These are phyloP conservation scores for Anoplopoma fimbria DNA, from an alignment of 2,113 vertebrate species.

Conservation along the genomic window DNA sequence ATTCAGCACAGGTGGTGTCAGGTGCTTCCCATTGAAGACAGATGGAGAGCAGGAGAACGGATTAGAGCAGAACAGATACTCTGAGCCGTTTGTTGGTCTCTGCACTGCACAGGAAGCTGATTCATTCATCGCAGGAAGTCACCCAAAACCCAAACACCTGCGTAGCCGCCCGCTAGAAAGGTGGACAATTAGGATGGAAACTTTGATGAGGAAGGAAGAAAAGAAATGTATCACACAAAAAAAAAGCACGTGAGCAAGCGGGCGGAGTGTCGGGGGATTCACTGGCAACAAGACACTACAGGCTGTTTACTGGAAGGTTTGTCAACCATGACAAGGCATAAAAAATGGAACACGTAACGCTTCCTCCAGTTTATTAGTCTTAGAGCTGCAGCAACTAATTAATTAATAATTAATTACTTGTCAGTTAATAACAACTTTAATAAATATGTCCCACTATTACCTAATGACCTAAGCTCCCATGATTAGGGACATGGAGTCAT, in stretches of 20 bases:
- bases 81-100: slow-evolving; percentile 48
- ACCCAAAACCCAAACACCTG: slow-evolving; percentile 67
- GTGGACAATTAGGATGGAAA: slow-evolving; percentile 47
- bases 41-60: slow-evolving; percentile 68
- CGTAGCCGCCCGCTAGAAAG: slow-evolving; percentile 21
- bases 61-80: slow-evolving; percentile 57
- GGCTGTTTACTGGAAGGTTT: slow-evolving; percentile 24
- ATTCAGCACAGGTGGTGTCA: slow-evolving; percentile 75
- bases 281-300: slow-evolving; percentile 14
- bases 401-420: background rate
- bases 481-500: background rate
- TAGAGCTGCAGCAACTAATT: background rate
- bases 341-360: background rate
- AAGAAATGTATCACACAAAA: background rate
- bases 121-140: slow-evolving; percentile 62
- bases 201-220: background rate
- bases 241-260: background rate
- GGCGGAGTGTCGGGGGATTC: background rate
- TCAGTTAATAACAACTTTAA: background rate
- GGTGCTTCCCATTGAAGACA: slow-evolving; percentile 72
- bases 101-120: slow-evolving; percentile 54
- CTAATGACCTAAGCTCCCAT: background rate
- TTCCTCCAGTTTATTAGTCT: slow-evolving; percentile 25
- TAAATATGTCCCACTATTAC: background rate
- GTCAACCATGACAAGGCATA: slow-evolving; percentile 1